Evolutionary conservation across 2,113 vertebrate species (phyloP).

Genomic region (Tichodroma muraria): DNA sequence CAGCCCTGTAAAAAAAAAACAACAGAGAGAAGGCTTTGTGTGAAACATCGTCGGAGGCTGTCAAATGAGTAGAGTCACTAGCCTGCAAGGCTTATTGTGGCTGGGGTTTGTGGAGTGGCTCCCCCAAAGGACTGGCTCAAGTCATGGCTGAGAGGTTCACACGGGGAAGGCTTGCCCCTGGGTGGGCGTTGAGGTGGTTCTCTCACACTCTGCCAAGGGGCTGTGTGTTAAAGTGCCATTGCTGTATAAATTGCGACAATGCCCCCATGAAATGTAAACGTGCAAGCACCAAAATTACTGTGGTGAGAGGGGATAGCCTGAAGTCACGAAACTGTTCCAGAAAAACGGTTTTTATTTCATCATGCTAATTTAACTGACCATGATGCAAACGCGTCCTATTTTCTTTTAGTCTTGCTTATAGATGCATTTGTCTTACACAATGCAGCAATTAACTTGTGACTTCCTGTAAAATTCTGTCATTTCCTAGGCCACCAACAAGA

Average conservation of each 20-base stretch:
- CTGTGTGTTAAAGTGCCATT: not conserved
- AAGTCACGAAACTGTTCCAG: not conserved
- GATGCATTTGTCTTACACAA: not conserved
- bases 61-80: not conserved
- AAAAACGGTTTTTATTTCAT: not conserved
- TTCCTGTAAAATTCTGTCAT: not conserved
- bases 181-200: not conserved
- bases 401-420: not conserved
- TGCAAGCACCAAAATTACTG: not conserved
- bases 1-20: rapidly evolving
- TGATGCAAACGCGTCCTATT: not conserved
- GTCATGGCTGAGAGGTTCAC: rapidly evolving
- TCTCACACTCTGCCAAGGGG: not conserved
- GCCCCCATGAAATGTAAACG: not conserved
- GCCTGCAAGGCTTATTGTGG: not conserved
- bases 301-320: not conserved
- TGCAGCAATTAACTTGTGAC: not conserved
- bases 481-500: slow-evolving; percentile 77
- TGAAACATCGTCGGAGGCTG: not conserved
- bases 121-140: not conserved
- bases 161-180: not conserved
- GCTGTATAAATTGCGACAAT: not conserved
- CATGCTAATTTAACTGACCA: not conserved
- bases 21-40: not conserved
- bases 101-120: not conserved